Conservation (phyloP, 2,797 vertebrate species). For the Lacerta agilis region DNA sequence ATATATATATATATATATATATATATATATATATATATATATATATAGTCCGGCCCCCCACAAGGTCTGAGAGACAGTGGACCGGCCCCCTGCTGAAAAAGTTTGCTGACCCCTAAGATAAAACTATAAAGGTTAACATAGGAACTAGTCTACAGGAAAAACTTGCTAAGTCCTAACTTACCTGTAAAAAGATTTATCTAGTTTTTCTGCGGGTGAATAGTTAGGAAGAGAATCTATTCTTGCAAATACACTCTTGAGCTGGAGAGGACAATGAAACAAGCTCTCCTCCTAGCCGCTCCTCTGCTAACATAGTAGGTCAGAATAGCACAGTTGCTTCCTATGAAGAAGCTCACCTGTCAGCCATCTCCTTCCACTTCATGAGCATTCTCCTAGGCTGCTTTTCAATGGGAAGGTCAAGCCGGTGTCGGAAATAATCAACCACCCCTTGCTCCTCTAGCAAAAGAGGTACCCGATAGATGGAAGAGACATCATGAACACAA, state of each 20-base stretch:
- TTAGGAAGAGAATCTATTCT: conserved; percentile 2
- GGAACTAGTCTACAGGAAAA: background rate
- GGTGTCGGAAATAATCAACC: conserved; percentile 88
- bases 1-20: too few species aligned
- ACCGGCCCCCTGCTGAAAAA: too few species aligned
- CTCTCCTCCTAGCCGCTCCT: background rate
- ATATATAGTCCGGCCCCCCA: too few species aligned
- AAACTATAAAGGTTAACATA: too few species aligned
- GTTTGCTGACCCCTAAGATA: too few species aligned
- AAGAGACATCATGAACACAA: conserved; percentile 93
- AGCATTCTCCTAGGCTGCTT: conserved; percentile 88
- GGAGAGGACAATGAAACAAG: background rate
- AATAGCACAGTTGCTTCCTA: background rate
- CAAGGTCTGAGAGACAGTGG: too few species aligned
- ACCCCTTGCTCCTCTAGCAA: conserved; percentile 93
- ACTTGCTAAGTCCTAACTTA: background rate
- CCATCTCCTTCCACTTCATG: conserved; percentile 97
- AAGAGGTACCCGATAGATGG: conserved; percentile 92
- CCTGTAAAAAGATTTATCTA: background rate
- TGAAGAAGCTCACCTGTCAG: conserved; percentile 85
- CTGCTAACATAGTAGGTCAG: background rate
- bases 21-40: too few species aligned
- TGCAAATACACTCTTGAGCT: background rate
- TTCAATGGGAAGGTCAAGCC: conserved; percentile 88
- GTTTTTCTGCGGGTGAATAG: background rate